Conservation (phyloP, 2,797 vertebrate species). For the Columba guinea region DNA sequence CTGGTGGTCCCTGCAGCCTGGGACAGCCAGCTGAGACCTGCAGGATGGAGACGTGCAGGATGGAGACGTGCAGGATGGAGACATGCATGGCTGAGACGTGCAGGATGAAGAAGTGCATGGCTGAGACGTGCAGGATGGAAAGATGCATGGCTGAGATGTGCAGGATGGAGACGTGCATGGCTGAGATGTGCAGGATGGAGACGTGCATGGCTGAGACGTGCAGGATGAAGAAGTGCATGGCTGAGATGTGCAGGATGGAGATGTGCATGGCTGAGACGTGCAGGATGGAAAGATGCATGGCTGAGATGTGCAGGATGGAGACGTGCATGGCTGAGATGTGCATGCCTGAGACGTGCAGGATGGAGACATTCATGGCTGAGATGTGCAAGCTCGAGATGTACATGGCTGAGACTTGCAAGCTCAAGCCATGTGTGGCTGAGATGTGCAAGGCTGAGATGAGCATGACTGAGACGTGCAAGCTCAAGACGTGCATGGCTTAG, state of each 20-base stretch:
- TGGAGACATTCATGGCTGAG: too few relatives aligned
- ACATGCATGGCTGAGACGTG: not conserved
- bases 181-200: not conserved
- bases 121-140: not conserved
- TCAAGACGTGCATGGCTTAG: not conserved
- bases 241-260: rapidly evolving
- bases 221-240: too few relatives aligned
- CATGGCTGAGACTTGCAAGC: not conserved
- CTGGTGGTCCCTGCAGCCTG: not conserved
- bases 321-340: not conserved
- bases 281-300: too few relatives aligned
- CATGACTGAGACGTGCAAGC: not conserved
- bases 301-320: not conserved
- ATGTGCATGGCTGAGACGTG: rapidly evolving
- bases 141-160: too few relatives aligned
- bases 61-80: too few relatives aligned
- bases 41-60: not conserved
- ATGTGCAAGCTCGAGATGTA: too few relatives aligned
- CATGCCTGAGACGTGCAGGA: too few relatives aligned
- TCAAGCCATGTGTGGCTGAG: rapidly evolving
- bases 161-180: too few relatives aligned
- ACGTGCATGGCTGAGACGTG: not conserved
- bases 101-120: rapidly evolving
- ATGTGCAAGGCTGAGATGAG: rapidly evolving
- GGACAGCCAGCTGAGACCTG: not conserved